These are phyloP conservation scores for Bos javanicus DNA, from an alignment of 2,113 vertebrate species.

Conservation along the genomic window DNA sequence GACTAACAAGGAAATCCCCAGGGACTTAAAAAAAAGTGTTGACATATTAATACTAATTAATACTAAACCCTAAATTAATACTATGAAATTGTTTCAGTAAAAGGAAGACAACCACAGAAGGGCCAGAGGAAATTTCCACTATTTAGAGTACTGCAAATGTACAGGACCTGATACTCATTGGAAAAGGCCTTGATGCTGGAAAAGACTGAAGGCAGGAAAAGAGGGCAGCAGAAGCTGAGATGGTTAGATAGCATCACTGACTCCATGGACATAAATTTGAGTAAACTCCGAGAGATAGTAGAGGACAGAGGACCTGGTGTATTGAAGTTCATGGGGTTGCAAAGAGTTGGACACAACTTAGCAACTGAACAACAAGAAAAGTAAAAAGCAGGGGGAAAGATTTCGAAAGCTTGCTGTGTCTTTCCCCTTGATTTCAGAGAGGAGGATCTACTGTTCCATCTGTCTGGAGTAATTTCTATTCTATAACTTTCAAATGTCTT, in stretches of 20 bases:
- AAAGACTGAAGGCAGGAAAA: not conserved
- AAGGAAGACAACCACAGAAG: not conserved
- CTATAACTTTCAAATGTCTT: slow-evolving; percentile 9
- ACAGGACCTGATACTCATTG: not conserved
- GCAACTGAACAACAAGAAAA: not conserved
- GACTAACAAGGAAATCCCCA: not conserved
- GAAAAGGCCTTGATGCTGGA: not conserved
- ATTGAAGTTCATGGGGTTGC: not conserved
- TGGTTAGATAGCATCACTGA: not conserved
- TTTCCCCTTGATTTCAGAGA: not conserved
- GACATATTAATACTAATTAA: not conserved
- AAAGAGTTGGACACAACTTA: not conserved
- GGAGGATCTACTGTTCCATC: not conserved
- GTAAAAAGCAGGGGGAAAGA: not conserved
- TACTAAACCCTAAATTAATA: slow-evolving; percentile 11
- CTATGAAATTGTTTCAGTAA: not conserved
- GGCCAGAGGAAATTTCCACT: not conserved
- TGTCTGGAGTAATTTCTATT: not conserved
- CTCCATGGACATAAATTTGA: not conserved
- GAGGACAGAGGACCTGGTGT: not conserved
- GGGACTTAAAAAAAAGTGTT: not conserved
- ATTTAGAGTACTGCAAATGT: not conserved
- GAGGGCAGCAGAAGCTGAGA: not conserved
- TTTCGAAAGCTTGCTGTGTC: not conserved
- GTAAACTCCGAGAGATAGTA: not conserved